Percentiles rank a stretch among this genome's conserved stretches.
Evolutionary conservation across 2,113 vertebrate genomes (phyloP).

Genomic region (Indicator maculatus): DNA sequence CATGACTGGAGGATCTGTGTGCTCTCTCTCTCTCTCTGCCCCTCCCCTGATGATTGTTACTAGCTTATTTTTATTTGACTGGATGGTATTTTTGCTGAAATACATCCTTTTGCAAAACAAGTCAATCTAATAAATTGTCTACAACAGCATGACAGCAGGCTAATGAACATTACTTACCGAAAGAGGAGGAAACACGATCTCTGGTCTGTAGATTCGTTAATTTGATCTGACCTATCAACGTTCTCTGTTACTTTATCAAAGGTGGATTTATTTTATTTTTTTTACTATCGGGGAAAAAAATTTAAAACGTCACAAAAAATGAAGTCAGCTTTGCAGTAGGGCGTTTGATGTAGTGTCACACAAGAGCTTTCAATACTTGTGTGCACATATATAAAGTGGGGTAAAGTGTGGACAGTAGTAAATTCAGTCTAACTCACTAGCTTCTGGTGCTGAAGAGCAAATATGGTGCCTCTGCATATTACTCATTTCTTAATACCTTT

Average conservation of each 20-base stretch:
- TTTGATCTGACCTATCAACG: slow-evolving; percentile 33
- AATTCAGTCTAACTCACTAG: not conserved
- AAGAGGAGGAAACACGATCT: slow-evolving; percentile 36
- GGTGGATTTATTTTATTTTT: not conserved
- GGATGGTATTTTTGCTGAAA: not conserved
- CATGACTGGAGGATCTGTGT: not conserved
- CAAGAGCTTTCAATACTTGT: not conserved
- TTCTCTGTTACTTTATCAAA: not conserved
- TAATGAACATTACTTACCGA: slow-evolving; percentile 41
- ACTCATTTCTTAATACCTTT: not conserved
- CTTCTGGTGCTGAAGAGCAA: not conserved
- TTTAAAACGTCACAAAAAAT: not conserved
- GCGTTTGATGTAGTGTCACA: not conserved
- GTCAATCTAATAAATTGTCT: not conserved
- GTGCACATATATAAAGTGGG: not conserved
- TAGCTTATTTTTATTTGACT: not conserved
- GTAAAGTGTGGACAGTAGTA: not conserved
- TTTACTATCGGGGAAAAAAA: not conserved
- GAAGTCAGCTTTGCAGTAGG: not conserved
- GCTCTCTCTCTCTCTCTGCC: not conserved
- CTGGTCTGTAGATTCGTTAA: not conserved
- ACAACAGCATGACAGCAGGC: not conserved
- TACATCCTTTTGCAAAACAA: not conserved
- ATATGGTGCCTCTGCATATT: too few relatives aligned
- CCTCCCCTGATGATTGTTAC: not conserved